Evolutionary conservation across 2,113 vertebrate genomes (phyloP).

Genomic region (Nymphicus hollandicus): DNA sequence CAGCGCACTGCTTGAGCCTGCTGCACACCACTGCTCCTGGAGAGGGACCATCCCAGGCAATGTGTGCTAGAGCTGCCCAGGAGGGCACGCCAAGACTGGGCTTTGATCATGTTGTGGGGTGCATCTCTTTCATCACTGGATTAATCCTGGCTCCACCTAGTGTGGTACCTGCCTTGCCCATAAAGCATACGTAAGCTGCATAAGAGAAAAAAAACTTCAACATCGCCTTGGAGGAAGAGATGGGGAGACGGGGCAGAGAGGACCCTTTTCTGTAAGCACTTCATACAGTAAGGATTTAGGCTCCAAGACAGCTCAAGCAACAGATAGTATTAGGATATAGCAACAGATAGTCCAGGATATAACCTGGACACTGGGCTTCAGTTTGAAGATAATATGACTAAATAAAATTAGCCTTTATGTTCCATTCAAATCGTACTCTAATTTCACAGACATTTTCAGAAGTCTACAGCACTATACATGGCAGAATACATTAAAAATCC

Average conservation of each 20-base stretch:
- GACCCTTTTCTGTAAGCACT: background rate
- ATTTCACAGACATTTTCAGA: background rate
- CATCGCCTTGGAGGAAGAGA: background rate
- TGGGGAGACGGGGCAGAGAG: background rate
- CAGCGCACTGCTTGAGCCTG: fast-evolving
- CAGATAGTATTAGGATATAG: background rate
- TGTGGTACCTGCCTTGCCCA: background rate
- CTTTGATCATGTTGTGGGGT: background rate
- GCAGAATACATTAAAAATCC: background rate
- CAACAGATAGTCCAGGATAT: background rate
- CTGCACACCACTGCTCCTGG: fast-evolving
- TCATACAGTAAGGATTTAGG: background rate
- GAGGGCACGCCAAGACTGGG: background rate
- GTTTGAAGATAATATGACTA: background rate
- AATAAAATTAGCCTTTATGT: background rate
- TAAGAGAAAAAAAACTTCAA: background rate
- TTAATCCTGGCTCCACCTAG: background rate
- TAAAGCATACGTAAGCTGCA: background rate
- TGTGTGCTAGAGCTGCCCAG: background rate
- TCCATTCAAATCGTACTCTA: background rate
- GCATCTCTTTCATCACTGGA: background rate
- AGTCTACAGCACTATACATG: background rate
- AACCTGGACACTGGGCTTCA: background rate
- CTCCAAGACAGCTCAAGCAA: background rate
- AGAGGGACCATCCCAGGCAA: fast-evolving